Base-by-base conservation (phyloP, 1,140 invertebrate genomes). In the Drosophila funebris region DNA sequence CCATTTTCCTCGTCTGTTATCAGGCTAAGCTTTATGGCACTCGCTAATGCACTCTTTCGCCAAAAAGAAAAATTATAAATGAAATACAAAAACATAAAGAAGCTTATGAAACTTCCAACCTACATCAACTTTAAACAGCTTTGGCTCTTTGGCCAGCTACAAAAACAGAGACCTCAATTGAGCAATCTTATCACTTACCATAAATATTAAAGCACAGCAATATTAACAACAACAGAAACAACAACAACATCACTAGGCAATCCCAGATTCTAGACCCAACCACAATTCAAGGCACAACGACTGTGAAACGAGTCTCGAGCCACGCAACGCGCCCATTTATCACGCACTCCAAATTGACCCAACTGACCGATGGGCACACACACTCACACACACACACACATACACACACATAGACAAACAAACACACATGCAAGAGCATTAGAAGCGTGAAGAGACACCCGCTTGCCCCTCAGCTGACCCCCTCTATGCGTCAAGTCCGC, bases 121-220 rank as follows among this genome's bases (percentile, higher is more conserved):
- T 87, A 87, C 83, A 76, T 87, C 83, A 87, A 87, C 84, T 76
- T 76, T 67, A 76, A 85, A 78, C 62, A 72, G 73, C 62, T 76
- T 80, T 81, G 41, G 52, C 43, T 33, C 41, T 20, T 11, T 20
- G 7, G 18, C 56, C 54, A 52, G 16, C 43, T 14, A 27, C 11
- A 22, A 27, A 53, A 62, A 27, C 41, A 57, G 48, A 77, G 81
- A 61, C 82, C 67, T 53, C 78, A 75, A 82, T 87, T 82, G 82
- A 74, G 75, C 82, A 87, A 87, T 83, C 83, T 87, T 88, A 88
- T 88, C 83, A 88, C 44, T 73, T 64, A 43, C 78, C 83, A 87
- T 87, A 87, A 87, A 87, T 83, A 88, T 77, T 72, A 87, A 87
- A 82, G 68, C 66, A 60, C 80, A 64, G 84, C 81, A 66, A 72